phyloP scores from a whole-genome alignment of 2,113 vertebrate genomes.

The Glaucidium brasilianum region DNA sequence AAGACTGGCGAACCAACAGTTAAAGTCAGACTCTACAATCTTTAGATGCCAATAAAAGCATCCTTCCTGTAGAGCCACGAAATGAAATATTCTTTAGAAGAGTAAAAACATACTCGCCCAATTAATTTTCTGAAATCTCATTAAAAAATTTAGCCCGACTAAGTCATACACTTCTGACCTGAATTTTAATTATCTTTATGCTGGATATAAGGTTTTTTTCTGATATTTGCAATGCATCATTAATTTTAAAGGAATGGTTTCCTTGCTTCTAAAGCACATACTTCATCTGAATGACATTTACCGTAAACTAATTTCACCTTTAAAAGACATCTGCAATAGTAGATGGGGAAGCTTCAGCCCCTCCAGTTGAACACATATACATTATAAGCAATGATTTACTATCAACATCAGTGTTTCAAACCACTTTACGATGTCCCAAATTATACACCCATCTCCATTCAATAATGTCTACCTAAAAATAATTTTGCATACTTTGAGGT shows the following conservation, averaged over 20 bases:
- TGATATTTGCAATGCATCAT: conserved; percentile 77
- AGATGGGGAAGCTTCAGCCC: conserved; percentile 18
- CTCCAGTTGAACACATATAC: not conserved
- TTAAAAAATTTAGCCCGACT: conserved; percentile 81
- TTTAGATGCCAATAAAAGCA: conserved; percentile 42
- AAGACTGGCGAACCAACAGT: conserved; percentile 27
- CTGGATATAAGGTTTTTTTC: conserved; percentile 60
- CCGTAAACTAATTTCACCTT: conserved; percentile 71
- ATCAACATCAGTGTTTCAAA: not conserved
- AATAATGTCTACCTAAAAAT: not conserved
- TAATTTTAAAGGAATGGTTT: conserved; percentile 73
- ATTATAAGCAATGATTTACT: not conserved
- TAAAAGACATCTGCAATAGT: conserved; percentile 54
- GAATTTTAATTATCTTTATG: conserved; percentile 77
- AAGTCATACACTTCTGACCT: conserved; percentile 79
- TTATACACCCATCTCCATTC: not conserved
- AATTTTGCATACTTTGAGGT: not conserved
- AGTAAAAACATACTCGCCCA: conserved; percentile 68
- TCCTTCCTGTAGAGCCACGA: conserved; percentile 29
- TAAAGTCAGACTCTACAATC: conserved; percentile 47
- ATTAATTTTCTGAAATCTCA: conserved; percentile 82
- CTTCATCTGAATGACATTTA: conserved; percentile 75
- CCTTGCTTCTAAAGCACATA: conserved; percentile 65
- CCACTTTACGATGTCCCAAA: not conserved
- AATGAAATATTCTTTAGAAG: conserved; percentile 60